Percentiles rank a stretch among this genome's conserved stretches.
These are phyloP conservation scores for Nibea albiflora DNA, from an alignment of 2,113 vertebrate genomes.

Conservation along the genomic window DNA sequence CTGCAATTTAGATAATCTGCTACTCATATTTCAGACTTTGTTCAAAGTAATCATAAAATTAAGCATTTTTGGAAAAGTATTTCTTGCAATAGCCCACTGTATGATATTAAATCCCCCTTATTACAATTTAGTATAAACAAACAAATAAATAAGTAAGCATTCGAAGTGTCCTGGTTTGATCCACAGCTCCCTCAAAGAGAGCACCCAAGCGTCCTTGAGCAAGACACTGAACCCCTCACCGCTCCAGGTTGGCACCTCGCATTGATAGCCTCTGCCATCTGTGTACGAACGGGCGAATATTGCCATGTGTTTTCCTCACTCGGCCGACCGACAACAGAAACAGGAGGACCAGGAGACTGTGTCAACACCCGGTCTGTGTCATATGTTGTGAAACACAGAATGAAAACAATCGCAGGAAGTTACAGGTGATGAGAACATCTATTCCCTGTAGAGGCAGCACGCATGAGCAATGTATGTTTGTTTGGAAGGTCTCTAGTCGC, in stretches of 20 bases:
- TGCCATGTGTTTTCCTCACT: slow-evolving; percentile 5
- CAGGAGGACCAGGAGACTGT: slow-evolving; percentile 4
- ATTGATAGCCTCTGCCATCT: too few relatives aligned
- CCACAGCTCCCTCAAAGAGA: too few relatives aligned
- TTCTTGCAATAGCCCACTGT: background rate
- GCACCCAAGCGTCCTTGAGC: too few relatives aligned
- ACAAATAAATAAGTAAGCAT: background rate
- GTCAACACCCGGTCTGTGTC: slow-evolving; percentile 4
- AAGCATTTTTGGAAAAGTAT: too few relatives aligned
- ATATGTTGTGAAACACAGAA: background rate
- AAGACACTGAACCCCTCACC: too few relatives aligned
- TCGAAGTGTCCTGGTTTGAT: too few relatives aligned
- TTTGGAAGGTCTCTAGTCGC: slow-evolving; percentile 9
- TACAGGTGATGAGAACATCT: background rate
- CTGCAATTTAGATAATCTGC: too few relatives aligned
- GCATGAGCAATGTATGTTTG: slow-evolving; percentile 8
- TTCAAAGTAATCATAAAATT: too few relatives aligned
- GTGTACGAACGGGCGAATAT: too few relatives aligned
- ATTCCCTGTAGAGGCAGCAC: background rate
- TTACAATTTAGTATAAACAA: background rate
- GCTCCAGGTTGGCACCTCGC: too few relatives aligned
- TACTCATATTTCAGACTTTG: too few relatives aligned
- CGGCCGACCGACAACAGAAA: slow-evolving; percentile 10
- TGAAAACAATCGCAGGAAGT: slow-evolving; percentile 10
- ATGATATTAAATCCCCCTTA: background rate